Evolutionary conservation across 2,797 vertebrate genomes (phyloP), one percentile per base, ranked within the genome.

Genomic region (Cheirogaleus major): DNA sequence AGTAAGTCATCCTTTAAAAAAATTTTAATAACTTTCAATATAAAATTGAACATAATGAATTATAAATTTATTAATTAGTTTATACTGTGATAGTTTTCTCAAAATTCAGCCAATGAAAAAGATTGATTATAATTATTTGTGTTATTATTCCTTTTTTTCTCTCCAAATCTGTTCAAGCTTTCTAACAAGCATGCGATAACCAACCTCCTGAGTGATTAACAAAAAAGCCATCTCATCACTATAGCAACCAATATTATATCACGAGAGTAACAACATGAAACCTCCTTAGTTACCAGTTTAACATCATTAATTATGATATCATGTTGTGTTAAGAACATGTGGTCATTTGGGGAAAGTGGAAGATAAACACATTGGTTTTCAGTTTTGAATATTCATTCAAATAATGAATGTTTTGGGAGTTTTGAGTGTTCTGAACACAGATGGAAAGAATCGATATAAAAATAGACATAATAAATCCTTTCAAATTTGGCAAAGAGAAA

Each of bases 201-300:
- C 91, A 94, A 67, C 98, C 98, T 99, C 98, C 97, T 95, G 97
- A 98, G 93, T 98, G 98, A 99, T 99, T 99, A 99, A 98, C 98
- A 98, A 98, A 98, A 98, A 98, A 98, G 97, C 96, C 97, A 98
- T 98, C 98, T 98, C 97, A 97, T 99, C 98, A 85, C 99, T 98
- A 99, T 99, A 98, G 99, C 98, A 99, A 99, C 99, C 98, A 96
- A 96, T 98, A 99, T 99, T 99, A 99, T 98, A 99, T 98, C 98
- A 98, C 97, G 67, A 97, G 97, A 98, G 95, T 98, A 99, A 98
- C 98, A 98, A 98, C 98, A 91, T 98, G 99, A 98, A 98, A 98
- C 98, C 98, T 96, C 98, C 98, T 98, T 98, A 98, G 98, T 98
- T 98, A 98, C 98, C 98, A 98, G 98, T 99, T 99, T 98, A 98